A percentile compares a stretch with the other conserved stretches of the same genome.
Conservation (phyloP, 2,797 vertebrate genomes). For the Sebastes hubbsi region DNA sequence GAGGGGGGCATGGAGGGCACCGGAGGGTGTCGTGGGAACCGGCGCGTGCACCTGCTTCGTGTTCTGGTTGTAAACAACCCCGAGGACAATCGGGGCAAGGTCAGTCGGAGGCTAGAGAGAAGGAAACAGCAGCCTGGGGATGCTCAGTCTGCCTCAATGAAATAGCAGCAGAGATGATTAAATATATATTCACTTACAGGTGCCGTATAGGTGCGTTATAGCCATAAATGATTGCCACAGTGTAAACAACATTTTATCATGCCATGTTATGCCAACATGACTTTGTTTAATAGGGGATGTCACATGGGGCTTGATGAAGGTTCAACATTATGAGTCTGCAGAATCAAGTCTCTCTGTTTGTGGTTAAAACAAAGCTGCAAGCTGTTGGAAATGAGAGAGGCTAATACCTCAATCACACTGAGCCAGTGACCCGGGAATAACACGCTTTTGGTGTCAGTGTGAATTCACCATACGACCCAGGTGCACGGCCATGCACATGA, state of each 20-base stretch:
- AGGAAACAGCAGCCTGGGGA: slow-evolving; percentile 18
- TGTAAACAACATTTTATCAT: slow-evolving; percentile 2
- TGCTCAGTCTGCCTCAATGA: background rate
- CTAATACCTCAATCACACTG: background rate
- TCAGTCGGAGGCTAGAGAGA: slow-evolving; percentile 23
- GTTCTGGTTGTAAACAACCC: slow-evolving; percentile 67
- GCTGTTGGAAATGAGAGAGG: slow-evolving; percentile 13
- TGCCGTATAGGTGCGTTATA: background rate
- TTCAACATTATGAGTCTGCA: slow-evolving; percentile 36
- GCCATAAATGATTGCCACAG: background rate
- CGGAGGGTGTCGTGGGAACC: slow-evolving; percentile 53
- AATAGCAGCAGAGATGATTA: background rate
- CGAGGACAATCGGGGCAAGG: slow-evolving; percentile 41
- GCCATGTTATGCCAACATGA: slow-evolving; percentile 32
- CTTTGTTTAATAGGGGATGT: slow-evolving; percentile 31
- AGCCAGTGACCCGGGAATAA: background rate
- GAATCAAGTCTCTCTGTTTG: slow-evolving; percentile 25
- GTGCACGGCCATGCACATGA: background rate
- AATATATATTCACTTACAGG: background rate
- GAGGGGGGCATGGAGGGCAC: slow-evolving; percentile 35
- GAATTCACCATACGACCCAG: background rate
- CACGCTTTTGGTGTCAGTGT: background rate
- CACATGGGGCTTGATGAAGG: slow-evolving; percentile 33
- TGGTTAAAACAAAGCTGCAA: slow-evolving; percentile 46
- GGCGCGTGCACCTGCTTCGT: slow-evolving; percentile 49